Percentiles rank a stretch among this genome's conserved stretches.
Conservation (phyloP, 2,888 invertebrate genomes). For the Anthrax anthrax region DNA sequence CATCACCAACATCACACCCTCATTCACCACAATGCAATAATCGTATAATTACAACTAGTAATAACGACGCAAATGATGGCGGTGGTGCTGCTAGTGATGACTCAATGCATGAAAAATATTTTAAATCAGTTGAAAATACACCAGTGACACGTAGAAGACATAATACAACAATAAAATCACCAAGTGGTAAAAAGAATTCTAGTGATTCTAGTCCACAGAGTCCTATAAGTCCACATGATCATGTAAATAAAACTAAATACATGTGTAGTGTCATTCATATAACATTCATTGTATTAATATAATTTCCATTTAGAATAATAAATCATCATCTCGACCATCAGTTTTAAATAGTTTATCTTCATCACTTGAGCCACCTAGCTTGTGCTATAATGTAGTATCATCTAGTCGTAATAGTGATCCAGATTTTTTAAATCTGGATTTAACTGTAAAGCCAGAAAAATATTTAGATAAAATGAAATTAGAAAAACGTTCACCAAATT, state of each 20-base stretch:
- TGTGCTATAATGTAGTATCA: conserved; percentile 11
- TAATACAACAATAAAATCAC: conserved; percentile 24
- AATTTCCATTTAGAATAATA: conserved; percentile 3
- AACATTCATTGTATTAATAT: background rate
- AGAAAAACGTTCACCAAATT: conserved; percentile 10
- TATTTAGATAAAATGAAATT: conserved; percentile 17
- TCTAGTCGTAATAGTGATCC: conserved; percentile 16
- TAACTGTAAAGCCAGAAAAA: conserved; percentile 15
- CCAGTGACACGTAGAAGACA: conserved; percentile 42
- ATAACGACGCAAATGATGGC: conserved; percentile 36
- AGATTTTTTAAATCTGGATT: conserved; percentile 15
- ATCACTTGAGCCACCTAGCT: conserved; percentile 10
- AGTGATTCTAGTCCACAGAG: conserved; percentile 49
- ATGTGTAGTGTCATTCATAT: no score
- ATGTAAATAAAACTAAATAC: conserved; percentile 8
- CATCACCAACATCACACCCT: conserved; percentile 19
- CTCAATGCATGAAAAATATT: conserved; percentile 70
- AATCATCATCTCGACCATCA: conserved; percentile 12
- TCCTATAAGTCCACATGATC: conserved; percentile 41
- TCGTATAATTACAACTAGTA: conserved; percentile 6
- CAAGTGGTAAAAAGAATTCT: conserved; percentile 33
- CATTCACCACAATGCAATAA: conserved; percentile 3
- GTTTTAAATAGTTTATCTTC: conserved; percentile 12
- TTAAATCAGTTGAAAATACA: conserved; percentile 56
- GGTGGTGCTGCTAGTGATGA: conserved; percentile 50